These are phyloP conservation scores for Apostichopus parvimensis DNA, from an alignment of 35 echinoderm and acorn worm genomes.

Conservation along the genomic window DNA sequence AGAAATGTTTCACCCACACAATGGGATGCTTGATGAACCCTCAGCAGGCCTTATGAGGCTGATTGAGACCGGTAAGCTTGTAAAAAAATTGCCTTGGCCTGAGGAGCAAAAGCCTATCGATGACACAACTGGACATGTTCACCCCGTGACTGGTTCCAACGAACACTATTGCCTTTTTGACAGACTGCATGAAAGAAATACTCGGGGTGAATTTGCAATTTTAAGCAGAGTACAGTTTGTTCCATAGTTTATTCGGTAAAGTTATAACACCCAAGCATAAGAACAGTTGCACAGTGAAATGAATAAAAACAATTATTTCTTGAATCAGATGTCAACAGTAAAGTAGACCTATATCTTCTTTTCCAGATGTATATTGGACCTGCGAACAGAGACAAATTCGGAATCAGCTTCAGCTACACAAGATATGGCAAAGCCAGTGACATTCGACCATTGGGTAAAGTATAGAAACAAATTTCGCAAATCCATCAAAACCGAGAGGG, in stretches of 20 bases:
- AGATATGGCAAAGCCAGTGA: not conserved
- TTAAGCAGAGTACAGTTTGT: slow-evolving; percentile 9
- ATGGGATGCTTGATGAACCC: slow-evolving; percentile 33
- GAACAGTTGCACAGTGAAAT: slow-evolving; percentile 40
- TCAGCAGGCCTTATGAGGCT: not conserved
- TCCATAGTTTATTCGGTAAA: not conserved
- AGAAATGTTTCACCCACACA: slow-evolving; percentile 44
- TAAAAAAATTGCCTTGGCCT: not conserved
- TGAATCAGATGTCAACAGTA: slow-evolving; percentile 33
- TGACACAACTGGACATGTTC: not conserved
- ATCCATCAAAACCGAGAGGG: not conserved
- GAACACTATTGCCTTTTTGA: slow-evolving; percentile 47
- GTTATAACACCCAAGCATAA: slow-evolving; percentile 42
- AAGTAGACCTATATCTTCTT: slow-evolving; percentile 23
- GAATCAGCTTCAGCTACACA: slow-evolving; percentile 10
- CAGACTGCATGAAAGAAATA: slow-evolving; percentile 34
- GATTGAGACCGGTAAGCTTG: not conserved
- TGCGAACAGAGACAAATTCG: not conserved
- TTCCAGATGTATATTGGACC: not conserved
- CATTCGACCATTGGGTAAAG: not conserved
- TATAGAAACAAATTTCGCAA: not conserved
- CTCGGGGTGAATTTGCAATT: not conserved
- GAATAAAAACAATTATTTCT: slow-evolving; percentile 16
- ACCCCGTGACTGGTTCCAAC: slow-evolving; percentile 11
- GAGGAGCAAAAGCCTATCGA: not conserved